Base-by-base conservation (phyloP, 2,113 vertebrate species). In the Variabilichromis moorii region DNA sequence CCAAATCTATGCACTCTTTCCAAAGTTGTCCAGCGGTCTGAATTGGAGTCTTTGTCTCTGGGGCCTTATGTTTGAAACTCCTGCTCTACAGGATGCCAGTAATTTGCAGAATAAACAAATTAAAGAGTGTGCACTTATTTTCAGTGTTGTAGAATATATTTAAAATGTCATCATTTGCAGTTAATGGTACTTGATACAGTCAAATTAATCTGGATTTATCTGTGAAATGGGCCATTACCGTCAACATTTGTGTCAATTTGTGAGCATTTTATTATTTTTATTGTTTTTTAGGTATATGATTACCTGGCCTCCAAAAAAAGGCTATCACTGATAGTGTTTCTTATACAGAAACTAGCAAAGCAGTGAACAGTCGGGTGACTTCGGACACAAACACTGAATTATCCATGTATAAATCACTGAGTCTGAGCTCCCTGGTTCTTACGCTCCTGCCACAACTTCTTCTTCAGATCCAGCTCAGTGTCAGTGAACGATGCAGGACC, bases 361-460 rank as follows among this genome's bases (percentile, higher is more conserved):
- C 16, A 42, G 50, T 76, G 51, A 57, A 76, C 83, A 31, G 54
- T 26, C 17, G 5, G 21, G 71, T 37, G 71, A 37, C 47, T 63
- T 61, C 6, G 9, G 5, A 85, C 19, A 24, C n/a, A 73, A n/a
- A 50, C 57, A 9, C 7, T 31, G 17, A 51, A 50, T 24, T 21
- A 55, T 63, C 42, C 63, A 40, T 54, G 55, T 14, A 16, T 17
- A 8, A 10, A 42, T 93, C 90, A 95, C 88, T 95, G 90, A 82
- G 82, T 42, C 87, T 97, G 96, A 0, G 94, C 91, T 16, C 84
- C 83, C 83, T 94, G 90, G 57, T 83, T 93, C 94, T 97, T 98
- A 40, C 96, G 97, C 66, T 96, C 97, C 92, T 98, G 98, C 98
- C 98, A 99, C 50, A 16, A 96, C 94, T 96, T 98, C 92, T 98